A percentile compares a stretch with the other conserved stretches of the same genome.
phyloP scores from a whole-genome alignment of 2,797 vertebrate species.

The Cephalopachus bancanus region DNA sequence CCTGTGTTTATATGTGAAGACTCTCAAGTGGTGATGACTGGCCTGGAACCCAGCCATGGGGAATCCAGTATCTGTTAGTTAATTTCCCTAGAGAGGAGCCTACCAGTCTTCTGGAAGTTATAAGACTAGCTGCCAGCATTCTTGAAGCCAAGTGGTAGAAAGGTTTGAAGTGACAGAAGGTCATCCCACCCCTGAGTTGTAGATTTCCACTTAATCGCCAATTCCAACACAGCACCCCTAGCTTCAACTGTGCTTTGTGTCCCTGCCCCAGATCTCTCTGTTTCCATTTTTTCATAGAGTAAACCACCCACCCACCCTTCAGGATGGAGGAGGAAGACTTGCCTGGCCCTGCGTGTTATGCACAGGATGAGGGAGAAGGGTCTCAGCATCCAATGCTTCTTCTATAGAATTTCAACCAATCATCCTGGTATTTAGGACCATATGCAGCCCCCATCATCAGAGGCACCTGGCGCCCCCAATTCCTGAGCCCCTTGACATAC shows the following conservation, averaged over 20 bases:
- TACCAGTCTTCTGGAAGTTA: not conserved
- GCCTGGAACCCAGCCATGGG: constrained; percentile 3
- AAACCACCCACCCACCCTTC: constrained; percentile 8
- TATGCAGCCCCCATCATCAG: not conserved
- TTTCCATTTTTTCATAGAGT: not conserved
- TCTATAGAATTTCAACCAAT: not conserved
- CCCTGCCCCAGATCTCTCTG: not conserved
- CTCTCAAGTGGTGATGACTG: constrained; percentile 26
- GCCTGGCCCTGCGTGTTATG: not conserved
- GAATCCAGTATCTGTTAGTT: constrained; percentile 26
- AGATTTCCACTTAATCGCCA: not conserved
- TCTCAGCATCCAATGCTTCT: not conserved
- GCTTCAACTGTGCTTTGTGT: not conserved
- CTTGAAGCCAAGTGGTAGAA: not conserved
- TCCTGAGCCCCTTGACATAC: not conserved
- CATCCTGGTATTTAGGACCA: not conserved
- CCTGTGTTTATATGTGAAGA: not conserved
- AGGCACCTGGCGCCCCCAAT: not conserved
- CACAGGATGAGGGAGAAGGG: not conserved
- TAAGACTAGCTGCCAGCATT: not conserved
- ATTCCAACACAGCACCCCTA: not conserved
- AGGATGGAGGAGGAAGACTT: not conserved
- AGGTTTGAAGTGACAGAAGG: not conserved
- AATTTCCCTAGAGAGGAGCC: constrained; percentile 27
- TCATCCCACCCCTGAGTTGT: not conserved